Percentiles rank a stretch among this genome's conserved stretches.
phyloP scores from a whole-genome alignment of 2,888 invertebrate genomes.

The Mamestra brassicae region DNA sequence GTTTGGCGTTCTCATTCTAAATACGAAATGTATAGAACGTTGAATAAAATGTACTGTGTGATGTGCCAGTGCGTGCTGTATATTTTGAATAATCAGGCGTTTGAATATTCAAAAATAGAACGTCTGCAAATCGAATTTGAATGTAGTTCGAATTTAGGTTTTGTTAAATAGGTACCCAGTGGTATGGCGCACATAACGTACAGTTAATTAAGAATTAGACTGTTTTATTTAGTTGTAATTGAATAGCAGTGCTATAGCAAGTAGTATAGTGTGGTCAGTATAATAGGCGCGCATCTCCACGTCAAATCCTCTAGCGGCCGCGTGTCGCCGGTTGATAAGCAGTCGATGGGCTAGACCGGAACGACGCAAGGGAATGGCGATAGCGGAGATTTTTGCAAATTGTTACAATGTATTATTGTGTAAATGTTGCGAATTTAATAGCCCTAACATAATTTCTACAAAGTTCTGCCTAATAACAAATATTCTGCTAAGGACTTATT shows the following conservation, averaged over 20 bases:
- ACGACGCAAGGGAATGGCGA: conserved; percentile 62
- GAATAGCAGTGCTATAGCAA: conserved; percentile 46
- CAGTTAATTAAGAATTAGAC: conserved; percentile 28
- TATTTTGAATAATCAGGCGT: conserved; percentile 3
- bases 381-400: conserved; percentile 48
- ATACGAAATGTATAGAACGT: conserved; percentile 10
- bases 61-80: not conserved
- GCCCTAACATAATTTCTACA: not conserved
- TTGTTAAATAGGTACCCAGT: conserved; percentile 1
- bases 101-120: conserved; percentile 35
- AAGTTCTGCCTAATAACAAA: not conserved
- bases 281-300: conserved; percentile 82
- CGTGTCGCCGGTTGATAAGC: conserved; percentile 88
- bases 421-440: not conserved
- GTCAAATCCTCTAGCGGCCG: conserved; percentile 84
- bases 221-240: conserved; percentile 42
- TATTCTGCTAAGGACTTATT: not conserved
- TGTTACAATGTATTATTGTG: not conserved
- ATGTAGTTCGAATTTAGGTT: not conserved
- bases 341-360: conserved; percentile 74
- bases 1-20: conserved; percentile 27
- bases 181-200: not conserved
- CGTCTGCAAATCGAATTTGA: conserved; percentile 5
- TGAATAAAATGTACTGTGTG: conserved; percentile 10
- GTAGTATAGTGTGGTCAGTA: conserved; percentile 72